A percentile compares a stretch with the other conserved stretches of the same genome.
These are phyloP conservation scores for Melieria omissa DNA, from an alignment of 2,888 invertebrate genomes.

Conservation along the genomic window DNA sequence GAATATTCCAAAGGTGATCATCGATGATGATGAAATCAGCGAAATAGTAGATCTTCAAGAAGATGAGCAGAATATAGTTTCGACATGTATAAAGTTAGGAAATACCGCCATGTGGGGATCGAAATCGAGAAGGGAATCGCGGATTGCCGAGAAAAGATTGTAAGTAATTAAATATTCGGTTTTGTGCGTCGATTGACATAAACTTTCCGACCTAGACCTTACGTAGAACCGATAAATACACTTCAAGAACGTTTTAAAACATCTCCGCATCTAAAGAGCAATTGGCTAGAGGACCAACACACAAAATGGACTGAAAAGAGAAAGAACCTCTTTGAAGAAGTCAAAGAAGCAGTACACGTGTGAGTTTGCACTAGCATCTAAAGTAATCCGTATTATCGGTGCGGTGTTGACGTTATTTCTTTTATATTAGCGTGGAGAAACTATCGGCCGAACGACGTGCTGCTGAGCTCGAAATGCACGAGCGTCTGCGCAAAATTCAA, in stretches of 20 bases:
- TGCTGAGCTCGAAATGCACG: slow-evolving; percentile 67
- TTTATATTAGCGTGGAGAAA: slow-evolving; percentile 49
- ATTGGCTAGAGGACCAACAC: slow-evolving; percentile 71
- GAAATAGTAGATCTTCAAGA: slow-evolving; percentile 53
- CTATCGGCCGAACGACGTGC: slow-evolving; percentile 61
- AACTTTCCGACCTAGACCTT: slow-evolving; percentile 63
- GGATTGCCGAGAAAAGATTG: background rate
- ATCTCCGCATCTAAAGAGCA: slow-evolving; percentile 67
- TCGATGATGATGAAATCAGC: slow-evolving; percentile 51
- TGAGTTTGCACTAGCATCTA: slow-evolving; percentile 55
- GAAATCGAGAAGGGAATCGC: slow-evolving; percentile 22
- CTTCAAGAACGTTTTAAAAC: slow-evolving; percentile 71
- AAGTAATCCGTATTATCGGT: background rate
- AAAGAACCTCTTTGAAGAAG: slow-evolving; percentile 66
- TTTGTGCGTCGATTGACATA: no score
- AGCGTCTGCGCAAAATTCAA: slow-evolving; percentile 62
- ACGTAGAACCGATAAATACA: slow-evolving; percentile 68
- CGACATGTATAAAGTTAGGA: slow-evolving; percentile 49
- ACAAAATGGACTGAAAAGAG: slow-evolving; percentile 67
- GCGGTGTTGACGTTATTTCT: slow-evolving; percentile 6
- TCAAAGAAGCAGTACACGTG: slow-evolving; percentile 68
- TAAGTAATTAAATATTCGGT: background rate
- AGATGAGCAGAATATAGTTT: slow-evolving; percentile 50
- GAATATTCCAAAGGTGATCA: slow-evolving; percentile 38
- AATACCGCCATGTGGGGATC: slow-evolving; percentile 27